Conservation (phyloP, 2,113 vertebrate species). For the Rynchops niger region DNA sequence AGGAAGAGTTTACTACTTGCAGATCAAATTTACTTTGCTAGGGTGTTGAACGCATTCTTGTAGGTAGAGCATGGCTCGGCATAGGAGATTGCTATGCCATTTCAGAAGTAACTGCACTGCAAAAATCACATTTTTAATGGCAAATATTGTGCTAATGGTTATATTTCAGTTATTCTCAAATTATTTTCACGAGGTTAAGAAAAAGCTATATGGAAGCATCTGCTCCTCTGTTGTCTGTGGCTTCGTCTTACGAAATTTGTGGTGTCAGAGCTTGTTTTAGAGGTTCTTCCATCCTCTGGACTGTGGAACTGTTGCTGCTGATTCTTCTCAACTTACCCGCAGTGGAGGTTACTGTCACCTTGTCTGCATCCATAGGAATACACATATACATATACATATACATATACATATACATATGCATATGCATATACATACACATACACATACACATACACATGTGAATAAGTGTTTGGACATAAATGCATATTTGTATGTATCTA, state of each 20-base stretch:
- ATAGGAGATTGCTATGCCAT: background rate
- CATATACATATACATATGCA: fast-evolving
- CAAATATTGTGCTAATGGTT: background rate
- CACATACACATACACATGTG: fast-evolving
- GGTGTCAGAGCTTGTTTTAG: background rate
- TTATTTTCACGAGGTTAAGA: background rate
- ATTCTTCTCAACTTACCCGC: background rate
- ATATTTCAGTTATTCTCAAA: background rate
- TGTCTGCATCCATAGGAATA: background rate
- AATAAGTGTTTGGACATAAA: background rate
- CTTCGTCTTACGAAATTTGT: background rate
- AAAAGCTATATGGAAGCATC: background rate
- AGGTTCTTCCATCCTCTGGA: background rate
- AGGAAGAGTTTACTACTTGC: background rate
- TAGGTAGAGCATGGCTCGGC: background rate
- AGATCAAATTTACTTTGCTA: slow-evolving; percentile 12
- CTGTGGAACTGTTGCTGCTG: background rate
- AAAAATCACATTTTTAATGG: slow-evolving; percentile 14
- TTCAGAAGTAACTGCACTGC: background rate
- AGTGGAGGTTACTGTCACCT: background rate
- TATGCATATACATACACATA: fast-evolving
- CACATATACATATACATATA: background rate
- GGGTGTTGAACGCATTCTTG: background rate
- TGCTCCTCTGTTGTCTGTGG: background rate
- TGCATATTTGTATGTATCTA: background rate